Conservation (phyloP, 2,797 vertebrate genomes). For the Helicolenus hilgendorfi region DNA sequence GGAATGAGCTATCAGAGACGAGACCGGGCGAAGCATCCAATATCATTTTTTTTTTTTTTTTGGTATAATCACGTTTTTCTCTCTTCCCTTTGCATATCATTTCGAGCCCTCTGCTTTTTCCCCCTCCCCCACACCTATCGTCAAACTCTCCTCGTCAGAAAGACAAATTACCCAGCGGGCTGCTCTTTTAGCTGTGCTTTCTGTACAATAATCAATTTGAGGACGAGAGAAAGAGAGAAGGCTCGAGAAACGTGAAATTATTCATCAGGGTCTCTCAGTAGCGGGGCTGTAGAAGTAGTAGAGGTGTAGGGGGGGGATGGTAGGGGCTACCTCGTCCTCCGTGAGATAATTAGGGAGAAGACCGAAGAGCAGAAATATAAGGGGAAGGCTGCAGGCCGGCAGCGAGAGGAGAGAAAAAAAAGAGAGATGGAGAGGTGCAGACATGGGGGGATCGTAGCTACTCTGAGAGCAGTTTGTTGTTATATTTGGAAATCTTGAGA, state of each 20-base stretch:
- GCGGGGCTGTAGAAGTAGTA: conserved; percentile 19
- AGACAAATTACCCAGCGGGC: conserved; percentile 86
- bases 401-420: conserved; percentile 1
- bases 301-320: conserved; percentile 75
- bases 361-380: conserved; percentile 67
- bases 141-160: conserved; percentile 76
- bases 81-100: conserved; percentile 73
- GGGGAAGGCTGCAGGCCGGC: conserved; percentile 38
- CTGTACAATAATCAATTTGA: conserved; percentile 90
- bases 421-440: conserved; percentile 25
- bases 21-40: conserved; percentile 62
- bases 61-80: conserved; percentile 71
- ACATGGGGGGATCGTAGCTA: conserved; percentile 36
- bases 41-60: conserved; percentile 68
- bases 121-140: conserved; percentile 66
- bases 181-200: conserved; percentile 84
- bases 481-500: conserved; percentile 83
- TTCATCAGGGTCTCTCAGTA: conserved; percentile 84
- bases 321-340: conserved; percentile 72
- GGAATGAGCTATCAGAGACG: conserved; percentile 83
- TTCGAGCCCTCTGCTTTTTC: conserved; percentile 30
- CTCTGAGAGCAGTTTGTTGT: conserved; percentile 59
- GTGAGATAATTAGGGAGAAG: conserved; percentile 82
- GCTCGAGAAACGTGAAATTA: conserved; percentile 88
- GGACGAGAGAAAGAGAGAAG: conserved; percentile 74